These are phyloP conservation scores for Platalea minor DNA, from an alignment of 2,797 vertebrate genomes.

Conservation along the genomic window DNA sequence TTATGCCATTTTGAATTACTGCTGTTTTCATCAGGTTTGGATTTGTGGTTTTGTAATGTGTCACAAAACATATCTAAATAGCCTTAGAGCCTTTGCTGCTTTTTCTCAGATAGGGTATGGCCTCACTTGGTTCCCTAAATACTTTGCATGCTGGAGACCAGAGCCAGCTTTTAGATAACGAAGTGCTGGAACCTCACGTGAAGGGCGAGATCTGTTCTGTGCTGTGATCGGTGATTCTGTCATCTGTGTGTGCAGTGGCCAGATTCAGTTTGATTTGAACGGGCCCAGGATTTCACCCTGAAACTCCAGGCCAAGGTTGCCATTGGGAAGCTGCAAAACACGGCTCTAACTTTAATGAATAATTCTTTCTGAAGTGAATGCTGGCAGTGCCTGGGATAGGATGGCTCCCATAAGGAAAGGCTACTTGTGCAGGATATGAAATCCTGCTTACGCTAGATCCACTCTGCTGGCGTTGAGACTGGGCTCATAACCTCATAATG, in stretches of 20 bases:
- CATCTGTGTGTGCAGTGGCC: not conserved
- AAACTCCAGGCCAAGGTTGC: not conserved
- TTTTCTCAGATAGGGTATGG: not conserved
- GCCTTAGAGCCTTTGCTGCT: not conserved
- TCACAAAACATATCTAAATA: not conserved
- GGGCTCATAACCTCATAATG: not conserved
- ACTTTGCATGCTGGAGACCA: not conserved
- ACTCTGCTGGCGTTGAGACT: not conserved
- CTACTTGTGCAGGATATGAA: not conserved
- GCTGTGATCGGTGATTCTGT: not conserved
- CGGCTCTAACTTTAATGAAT: not conserved
- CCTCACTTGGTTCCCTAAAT: not conserved
- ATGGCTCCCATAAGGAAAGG: not conserved
- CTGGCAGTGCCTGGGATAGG: not conserved
- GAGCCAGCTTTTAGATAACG: not conserved
- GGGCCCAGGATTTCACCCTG: not conserved
- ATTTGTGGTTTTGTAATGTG: slow-evolving; percentile 21
- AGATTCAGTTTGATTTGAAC: not conserved
- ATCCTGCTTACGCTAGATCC: not conserved
- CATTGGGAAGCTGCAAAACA: not conserved
- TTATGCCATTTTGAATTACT: slow-evolving; percentile 17
- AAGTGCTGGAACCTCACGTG: not conserved
- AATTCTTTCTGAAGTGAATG: slow-evolving; percentile 9
- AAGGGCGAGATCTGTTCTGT: not conserved
- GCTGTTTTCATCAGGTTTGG: not conserved